Base-by-base conservation (phyloP, 2,797 vertebrate species). In the Echiichthys vipera region DNA sequence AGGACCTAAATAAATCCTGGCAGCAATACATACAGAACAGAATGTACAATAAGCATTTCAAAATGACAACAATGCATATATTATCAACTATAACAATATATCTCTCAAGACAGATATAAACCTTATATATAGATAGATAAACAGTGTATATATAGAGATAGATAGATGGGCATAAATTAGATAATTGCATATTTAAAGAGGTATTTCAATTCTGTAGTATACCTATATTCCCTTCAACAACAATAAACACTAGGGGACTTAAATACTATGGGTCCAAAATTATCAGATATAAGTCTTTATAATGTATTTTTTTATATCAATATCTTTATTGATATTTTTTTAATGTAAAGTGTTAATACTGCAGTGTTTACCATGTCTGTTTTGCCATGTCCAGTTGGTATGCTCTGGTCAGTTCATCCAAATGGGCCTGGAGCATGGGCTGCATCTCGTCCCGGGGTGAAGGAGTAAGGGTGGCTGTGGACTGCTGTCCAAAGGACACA, bases 351-450 rank as follows among this genome's bases (percentile, higher is more conserved):
- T 30, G 54, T 40, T 37, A 69, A 24, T 36, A 10, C 8, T 45
- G 18, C 17, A 34, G 24, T 55, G 12, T 56, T 86, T 88, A 99
- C 98, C 98, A 99, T 91, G 97, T 91, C 91, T 98, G 98, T 78
- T 99, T 99, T 86, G 97, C 94, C 94, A 99, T 97, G 88, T 99
- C 98, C 88, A 99, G 94, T 88, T 99, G 98, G 91, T 99, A 99
- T 14, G 96, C 97, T 69, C 97, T 95, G 15, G 97, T 99, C 80
- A 99, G 88, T 84, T 99, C 98, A 46, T 99, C 98, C 68, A 99
- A 93, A 85, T 99, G 97, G 76, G 97, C 96, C 57, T 99, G 98
- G 45, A 99, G 96, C 96, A 99, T 99, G 62, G 98, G 98, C 79
- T 99, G 97, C 94, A 98, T 96, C 90, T 99, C 98, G 22, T 99